Evolutionary conservation across 2,888 invertebrate species (phyloP), one percentile per base, ranked within the genome.

Genomic region (Hipparchia semele): DNA sequence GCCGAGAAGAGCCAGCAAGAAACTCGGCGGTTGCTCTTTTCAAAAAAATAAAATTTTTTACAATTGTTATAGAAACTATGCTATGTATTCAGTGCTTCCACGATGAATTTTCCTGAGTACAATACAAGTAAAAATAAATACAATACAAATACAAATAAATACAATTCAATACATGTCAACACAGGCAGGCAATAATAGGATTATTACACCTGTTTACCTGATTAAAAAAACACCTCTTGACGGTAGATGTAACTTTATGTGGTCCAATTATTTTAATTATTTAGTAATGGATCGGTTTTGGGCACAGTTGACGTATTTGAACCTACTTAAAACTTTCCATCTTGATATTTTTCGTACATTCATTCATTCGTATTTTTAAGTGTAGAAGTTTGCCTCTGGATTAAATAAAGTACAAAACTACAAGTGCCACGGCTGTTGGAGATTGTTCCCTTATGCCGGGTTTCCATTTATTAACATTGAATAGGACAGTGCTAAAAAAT

Each of bases 221-320:
- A 39, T 23, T 4, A 60, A 33, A 60, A 12, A 23, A 10, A 60
- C 59, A 39, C 62, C n/a, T n/a, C n/a, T 49, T 62, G 13, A n/a
- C 4, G 6, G 62, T 46, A 6, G 46, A 8, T 33, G 49, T 53
- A 33, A n/a, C 7, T 49, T 7, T 12, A 12, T 10, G 33, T n/a
- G 56, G 53, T 67, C 54, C 66, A 67, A 53, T 67, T 33, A 54
- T n/a, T 67, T 13, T n/a, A n/a, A 53, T 39, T 39, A 56, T 68
- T 58, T 58, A 58, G 67, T 68, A 58, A 68, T 58, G 67, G 67
- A 3, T 68, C 23, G 5, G n/a, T 68, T 68, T 68, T 68, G 58
- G 46, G 23, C 8, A 45, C 59, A 23, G 49, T 49, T 10, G 13
- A 23, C 49, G 23, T 58, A 58, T 13, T 58, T 2, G 56, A 56